A percentile compares a stretch with the other conserved stretches of the same genome.
These are phyloP conservation scores for Gymnocheta viridis DNA, from an alignment of 2,888 invertebrate genomes.

Conservation along the genomic window DNA sequence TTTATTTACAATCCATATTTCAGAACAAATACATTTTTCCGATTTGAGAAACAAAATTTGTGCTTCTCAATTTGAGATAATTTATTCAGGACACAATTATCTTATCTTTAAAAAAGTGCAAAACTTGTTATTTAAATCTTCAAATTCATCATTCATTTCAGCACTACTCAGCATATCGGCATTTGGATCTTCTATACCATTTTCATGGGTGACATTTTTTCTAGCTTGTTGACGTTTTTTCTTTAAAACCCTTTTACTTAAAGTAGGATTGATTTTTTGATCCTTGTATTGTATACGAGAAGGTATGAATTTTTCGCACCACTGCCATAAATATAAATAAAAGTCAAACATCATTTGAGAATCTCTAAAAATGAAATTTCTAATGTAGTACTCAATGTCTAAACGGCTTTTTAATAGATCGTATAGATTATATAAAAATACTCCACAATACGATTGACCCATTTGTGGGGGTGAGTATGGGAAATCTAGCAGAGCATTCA, in stretches of 20 bases:
- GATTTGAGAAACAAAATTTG: not conserved
- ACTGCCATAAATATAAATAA: constrained; percentile 77
- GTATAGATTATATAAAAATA: constrained; percentile 89
- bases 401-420: constrained; percentile 84
- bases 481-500: constrained; percentile 86
- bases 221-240: constrained; percentile 76
- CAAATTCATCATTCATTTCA: constrained; percentile 75
- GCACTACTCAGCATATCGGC: constrained; percentile 73
- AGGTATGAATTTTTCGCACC: constrained; percentile 78
- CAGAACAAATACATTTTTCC: not conserved
- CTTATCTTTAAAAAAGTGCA: constrained; percentile 75
- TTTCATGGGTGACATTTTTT: constrained; percentile 70
- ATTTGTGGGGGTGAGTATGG: constrained; percentile 84
- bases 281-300: constrained; percentile 73
- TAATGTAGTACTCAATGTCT: constrained; percentile 84
- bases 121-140: constrained; percentile 81
- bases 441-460: constrained; percentile 88
- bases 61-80: not conserved
- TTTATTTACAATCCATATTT: not conserved
- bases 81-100: constrained; percentile 14
- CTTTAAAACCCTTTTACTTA: constrained; percentile 76
- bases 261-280: constrained; percentile 65
- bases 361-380: constrained; percentile 82
- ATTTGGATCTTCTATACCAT: constrained; percentile 74
- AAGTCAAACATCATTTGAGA: constrained; percentile 80